Base-by-base conservation (phyloP, 2,797 vertebrate species). In the Pogoniulus pusillus region DNA sequence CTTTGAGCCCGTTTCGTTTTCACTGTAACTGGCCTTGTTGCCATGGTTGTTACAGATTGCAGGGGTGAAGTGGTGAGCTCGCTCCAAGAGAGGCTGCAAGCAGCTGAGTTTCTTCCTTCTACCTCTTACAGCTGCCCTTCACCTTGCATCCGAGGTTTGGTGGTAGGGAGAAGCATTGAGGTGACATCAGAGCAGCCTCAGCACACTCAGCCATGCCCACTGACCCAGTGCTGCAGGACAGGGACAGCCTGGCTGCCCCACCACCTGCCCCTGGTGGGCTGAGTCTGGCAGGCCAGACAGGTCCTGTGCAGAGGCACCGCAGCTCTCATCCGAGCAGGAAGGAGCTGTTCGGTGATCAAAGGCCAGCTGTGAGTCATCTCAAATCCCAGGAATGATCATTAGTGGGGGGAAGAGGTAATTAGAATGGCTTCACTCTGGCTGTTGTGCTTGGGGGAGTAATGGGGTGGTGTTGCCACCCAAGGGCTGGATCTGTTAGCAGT, bases 321-420 rank as follows among this genome's bases (percentile, higher is more conserved):
- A 19, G 81, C 88, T 87, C 82, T 93, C 23, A 9, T 74, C 58
- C 55, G 60, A 78, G 35, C 22, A 4, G 45, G 75, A 73, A 87
- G 57, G 68, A 24, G 6, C 7, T 3, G 57, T 63, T 45, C n/a
- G 51, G n/a, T 92, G 76, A 89, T 93, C 94, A 96, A 76, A 95
- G 91, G 82, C 72, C 10, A 8, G 41, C 49, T 26, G 8, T 94
- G 96, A 96, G 85, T 96, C 94, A 96, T 79, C 89, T 43, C 74
- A 58, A 57, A 87, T 63, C 85, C 85, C 68, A 30, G 49, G 83
- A 92, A 62, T 49, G 83, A 91, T 95, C 86, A 82, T 43, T 49
- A 74, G 68, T 1, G 12, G 75, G 66, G 75, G 85, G 29, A 63
- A 66, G 68, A 60, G 59, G 58, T 59, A 90, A 89, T 83, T 87